Evolutionary conservation across 1,140 invertebrate genomes (phyloP), one percentile per base, ranked within the genome.

Genomic region (Sycobia sp.): DNA sequence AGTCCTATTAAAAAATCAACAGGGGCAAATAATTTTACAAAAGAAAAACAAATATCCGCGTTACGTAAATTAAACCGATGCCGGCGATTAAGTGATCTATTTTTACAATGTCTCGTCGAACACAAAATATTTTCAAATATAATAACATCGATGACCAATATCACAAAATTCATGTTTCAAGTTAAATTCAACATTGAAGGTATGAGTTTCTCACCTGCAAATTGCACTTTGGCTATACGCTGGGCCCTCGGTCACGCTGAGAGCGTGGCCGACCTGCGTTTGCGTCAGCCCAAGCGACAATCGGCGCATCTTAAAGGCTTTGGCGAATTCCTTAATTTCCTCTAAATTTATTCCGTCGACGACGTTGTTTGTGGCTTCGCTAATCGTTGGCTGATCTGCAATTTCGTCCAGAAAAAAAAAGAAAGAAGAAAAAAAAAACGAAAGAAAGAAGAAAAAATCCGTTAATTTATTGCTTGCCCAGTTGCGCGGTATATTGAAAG

Each of bases 161-260:
- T 71, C 59, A 70, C 69, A 67, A n/a, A n/a, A n/a, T n/a, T n/a
- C 47, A 44, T 70, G 56, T 69, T 63, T 71, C 51, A 58, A 64
- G 69, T 27, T 51, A 54, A 53, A 32, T 36, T 14, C 0, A 18
- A 29, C 14, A 29, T 2, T 36, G 11, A 18, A 2, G 1, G 39
- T 20, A 10, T 3, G 29, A 0, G 0, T 51, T 77, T 68, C 75
- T 82, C 85, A 97, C 95, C 95, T 95, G 92, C 96, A 99, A 80
- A 98, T 98, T 62, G 96, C 96, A 83, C 94, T 97, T 86, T 99
- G 96, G 83, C 94, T 97, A 83, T 98, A 98, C 23, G 95, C 95
- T 22, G 96, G 96, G 50, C 96, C 96, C 81, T 98, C 95, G 7
- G 95, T 97, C 43, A 96, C 91, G 69, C 93, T 96, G 1, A 99